These are phyloP conservation scores for Pachypsylla venusta DNA, from an alignment of 1,140 invertebrate species.

Conservation along the genomic window DNA sequence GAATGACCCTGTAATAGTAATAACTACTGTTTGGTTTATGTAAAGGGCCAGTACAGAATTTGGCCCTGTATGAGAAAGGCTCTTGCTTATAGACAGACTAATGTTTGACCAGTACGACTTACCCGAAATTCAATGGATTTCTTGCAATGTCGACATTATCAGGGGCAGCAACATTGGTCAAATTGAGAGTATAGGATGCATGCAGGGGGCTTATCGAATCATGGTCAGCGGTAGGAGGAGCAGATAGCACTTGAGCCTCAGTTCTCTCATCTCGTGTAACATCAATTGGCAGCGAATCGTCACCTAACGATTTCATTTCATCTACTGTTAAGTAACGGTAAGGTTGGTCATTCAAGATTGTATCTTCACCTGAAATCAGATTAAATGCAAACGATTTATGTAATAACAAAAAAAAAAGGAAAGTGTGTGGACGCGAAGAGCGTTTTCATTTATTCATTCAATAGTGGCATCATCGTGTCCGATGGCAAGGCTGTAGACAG, in stretches of 20 bases:
- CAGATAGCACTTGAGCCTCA: slow-evolving; percentile 32
- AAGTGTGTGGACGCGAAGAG: too few species aligned
- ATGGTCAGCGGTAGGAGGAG: slow-evolving; percentile 40
- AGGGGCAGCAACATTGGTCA: slow-evolving; percentile 33
- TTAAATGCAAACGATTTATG: neutral
- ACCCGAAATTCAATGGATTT: slow-evolving; percentile 59
- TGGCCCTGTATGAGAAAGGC: too few species aligned
- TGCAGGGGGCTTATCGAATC: slow-evolving; percentile 47
- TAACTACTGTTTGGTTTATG: slow-evolving; percentile 12
- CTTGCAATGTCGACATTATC: slow-evolving; percentile 56
- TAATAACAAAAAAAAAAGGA: too few species aligned
- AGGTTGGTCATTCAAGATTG: slow-evolving; percentile 73
- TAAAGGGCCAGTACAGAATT: too few species aligned
- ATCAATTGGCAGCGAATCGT: slow-evolving; percentile 84
- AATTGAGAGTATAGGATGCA: slow-evolving; percentile 32
- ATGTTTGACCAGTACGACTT: too few species aligned
- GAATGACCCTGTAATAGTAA: slow-evolving; percentile 15
- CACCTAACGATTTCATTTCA: slow-evolving; percentile 85
- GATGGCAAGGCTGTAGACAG: too few species aligned
- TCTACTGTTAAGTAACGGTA: slow-evolving; percentile 84
- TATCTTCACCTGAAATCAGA: slow-evolving; percentile 58
- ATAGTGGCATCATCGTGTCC: too few species aligned
- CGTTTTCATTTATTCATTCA: too few species aligned
- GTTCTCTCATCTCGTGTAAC: slow-evolving; percentile 75
- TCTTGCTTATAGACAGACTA: too few species aligned